Evolutionary conservation across 2,797 vertebrate species (phyloP), one percentile per base, ranked within the genome.

Genomic region (Molothrus ater): DNA sequence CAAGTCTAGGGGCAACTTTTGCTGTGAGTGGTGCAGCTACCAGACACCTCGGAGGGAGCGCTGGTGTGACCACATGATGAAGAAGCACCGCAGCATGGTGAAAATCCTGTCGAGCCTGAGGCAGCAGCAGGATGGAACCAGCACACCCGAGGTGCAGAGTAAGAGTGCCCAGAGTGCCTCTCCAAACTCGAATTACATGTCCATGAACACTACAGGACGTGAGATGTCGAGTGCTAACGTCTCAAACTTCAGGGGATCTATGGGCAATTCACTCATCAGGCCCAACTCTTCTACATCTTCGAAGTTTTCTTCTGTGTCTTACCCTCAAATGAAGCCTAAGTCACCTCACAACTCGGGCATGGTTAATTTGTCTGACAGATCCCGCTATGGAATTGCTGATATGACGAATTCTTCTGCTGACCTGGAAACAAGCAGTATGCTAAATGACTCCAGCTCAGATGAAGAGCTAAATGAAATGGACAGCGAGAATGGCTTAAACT

Each of bases 21-120:
- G 98, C 93, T 99, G 99, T 56, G 99, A 99, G 94, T 99, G 99
- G 99, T 99, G 99, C 95, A 98, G 98, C 83, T 99, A 99, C 96
- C 98, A 99, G 98, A 99, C 99, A 24, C 98, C 98, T 92, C 98
- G 99, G 96, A 98, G 99, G 92, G 99, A 99, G 79, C 98, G 98
- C 93, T 99, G 99, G 99, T 99, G 99, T 91, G 98, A 99, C 96
- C 99, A 99, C 92, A 98, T 99, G 98, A 99, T 99, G 98, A 99
- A 99, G 96, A 99, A 99, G 84, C 99, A 99, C 95, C 98, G 98
- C 26, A 99, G 99, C 95, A 99, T 99, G 98, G 99, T 99, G 80
- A 99, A 99, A 97, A 99, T 99, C 81, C 98, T 99, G 78, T 99
- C 99, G 17, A 98, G 97, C 32, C 80, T 98, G 95, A 97, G 98